Evolutionary conservation across 2,888 invertebrate species (phyloP), one percentile per base, ranked within the genome.

Genomic region (Eilema sororculum): DNA sequence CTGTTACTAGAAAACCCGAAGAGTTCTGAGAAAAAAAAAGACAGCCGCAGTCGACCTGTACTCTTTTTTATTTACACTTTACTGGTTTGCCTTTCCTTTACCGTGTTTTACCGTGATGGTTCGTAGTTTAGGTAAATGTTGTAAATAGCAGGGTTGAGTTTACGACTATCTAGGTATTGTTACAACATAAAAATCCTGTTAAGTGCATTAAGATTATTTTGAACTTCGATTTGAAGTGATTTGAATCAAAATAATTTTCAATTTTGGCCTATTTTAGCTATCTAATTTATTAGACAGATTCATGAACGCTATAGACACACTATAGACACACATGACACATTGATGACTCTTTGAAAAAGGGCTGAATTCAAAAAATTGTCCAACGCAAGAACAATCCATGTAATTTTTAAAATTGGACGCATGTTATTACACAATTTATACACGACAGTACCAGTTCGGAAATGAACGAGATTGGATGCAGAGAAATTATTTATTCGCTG

Each of bases 21-120:
- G 65, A 69, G 68, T 46, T 71, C 73, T 67, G 74, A 75, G 71
- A 77, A 80, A 81, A 84, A 84, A 80, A 82, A 84, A 83, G 69
- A 73, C 78, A 62, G 72, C 76, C 76, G 74, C 75, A 78, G 76
- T 70, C 67, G 71, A 72, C 73, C 69, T 25, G 65, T 76, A 16
- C 75, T 84, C 82, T 81, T 86, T 86, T 86, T 86, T 85, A 80
- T 84, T 81, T 78, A 79, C 78, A 75, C 77, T 77, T 80, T 80
- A 80, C 75, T 65, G 74, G 63, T 69, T 69, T 68, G 66, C 73
- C 63, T 76, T 76, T 66, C 67, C 64, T 41, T 13, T 41, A 41
- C 74, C 13, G 22, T 20, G 6, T 64, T 41, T 76, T 81, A 76
- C 62, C 61, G 68, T 62, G 70, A 69, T 69, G n/a, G 65, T 58